These are phyloP conservation scores for Larimichthys crocea DNA, from an alignment of 2,113 vertebrate genomes.

Conservation along the genomic window DNA sequence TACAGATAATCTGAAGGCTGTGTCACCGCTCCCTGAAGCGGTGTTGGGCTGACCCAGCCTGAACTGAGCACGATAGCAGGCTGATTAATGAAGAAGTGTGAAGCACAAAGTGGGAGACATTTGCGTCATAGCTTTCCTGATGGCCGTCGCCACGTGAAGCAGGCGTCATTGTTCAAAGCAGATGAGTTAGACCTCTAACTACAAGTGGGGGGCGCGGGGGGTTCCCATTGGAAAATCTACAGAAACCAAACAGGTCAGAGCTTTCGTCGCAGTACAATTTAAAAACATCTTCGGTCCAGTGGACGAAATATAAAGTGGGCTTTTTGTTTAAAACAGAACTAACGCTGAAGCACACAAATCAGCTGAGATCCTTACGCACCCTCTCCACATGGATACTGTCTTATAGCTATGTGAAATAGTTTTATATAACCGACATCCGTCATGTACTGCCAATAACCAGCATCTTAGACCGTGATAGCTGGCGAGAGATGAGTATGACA, in stretches of 20 bases:
- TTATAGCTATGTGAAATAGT: not conserved
- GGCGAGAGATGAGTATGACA: not conserved
- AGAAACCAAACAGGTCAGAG: constrained; percentile 21
- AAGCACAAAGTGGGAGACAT: constrained; percentile 64
- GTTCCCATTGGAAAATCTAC: not conserved
- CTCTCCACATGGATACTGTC: not conserved
- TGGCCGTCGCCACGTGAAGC: constrained; percentile 35
- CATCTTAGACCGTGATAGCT: not conserved
- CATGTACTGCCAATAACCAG: constrained; percentile 19
- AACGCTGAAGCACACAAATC: constrained; percentile 24
- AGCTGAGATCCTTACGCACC: constrained; percentile 1
- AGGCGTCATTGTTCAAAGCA: constrained; percentile 26
- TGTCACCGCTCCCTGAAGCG: constrained; percentile 40
- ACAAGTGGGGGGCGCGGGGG: not conserved
- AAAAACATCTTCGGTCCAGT: constrained; percentile 1
- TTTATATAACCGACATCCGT: constrained; percentile 13
- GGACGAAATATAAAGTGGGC: not conserved
- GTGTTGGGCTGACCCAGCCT: constrained; percentile 34
- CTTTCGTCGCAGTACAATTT: constrained; percentile 13
- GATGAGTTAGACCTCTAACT: constrained; percentile 35
- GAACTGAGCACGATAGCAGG: constrained; percentile 31
- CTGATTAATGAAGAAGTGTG: constrained; percentile 46
- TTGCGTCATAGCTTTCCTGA: constrained; percentile 46
- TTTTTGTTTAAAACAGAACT: constrained; percentile 20
- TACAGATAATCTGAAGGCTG: constrained; percentile 54